Evolutionary conservation across 2,113 vertebrate genomes (phyloP), one percentile per base, ranked within the genome.

Genomic region (Nothocercus nigrocapillus): DNA sequence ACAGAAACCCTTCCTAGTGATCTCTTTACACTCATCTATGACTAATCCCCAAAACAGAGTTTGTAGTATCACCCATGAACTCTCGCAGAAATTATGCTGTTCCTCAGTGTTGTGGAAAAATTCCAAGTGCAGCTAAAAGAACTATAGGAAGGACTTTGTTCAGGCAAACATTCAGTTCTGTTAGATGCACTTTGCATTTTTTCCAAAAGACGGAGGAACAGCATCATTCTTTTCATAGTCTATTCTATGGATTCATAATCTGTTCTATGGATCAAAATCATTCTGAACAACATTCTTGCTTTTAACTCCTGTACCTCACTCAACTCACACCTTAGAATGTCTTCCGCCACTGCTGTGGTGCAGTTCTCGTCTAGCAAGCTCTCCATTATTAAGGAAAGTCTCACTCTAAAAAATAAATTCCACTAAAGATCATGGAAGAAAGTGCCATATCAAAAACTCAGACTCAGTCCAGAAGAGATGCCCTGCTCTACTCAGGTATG

Each of bases 51-150:
- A 53, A 22, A 76, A 38, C 32, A 47, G 9, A 7, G 21, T 25
- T 61, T 28, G 32, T 56, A 15, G 1, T 25, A 22, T 45, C n/a
- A 61, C 20, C 4, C 25, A 17, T 1, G 17, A 0, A 36, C 19
- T 40, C 25, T 49, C 5, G 0, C 30, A 79, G 38, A 82, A 89
- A 79, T 32, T 0, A 32, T 7, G 7, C 13, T 40, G 5, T 49
- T 59, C n/a, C n/a, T 78, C 77, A 18, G 5, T 27, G 7, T 17
- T 54, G 56, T 1, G 3, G 54, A 47, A 88, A 83, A 74, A 13
- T 7, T 4, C 7, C 53, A 86, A 89, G 36, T 13, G 5, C 13
- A 75, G 20, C 51, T 45, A 38, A 20, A 78, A 61, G 56, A 72
- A 25, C 36, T 54, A 42, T 3, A 59, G 56, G 45, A 86, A 84